Conservation (phyloP, 2,888 invertebrate genomes). For the Agriotes lineatus region DNA sequence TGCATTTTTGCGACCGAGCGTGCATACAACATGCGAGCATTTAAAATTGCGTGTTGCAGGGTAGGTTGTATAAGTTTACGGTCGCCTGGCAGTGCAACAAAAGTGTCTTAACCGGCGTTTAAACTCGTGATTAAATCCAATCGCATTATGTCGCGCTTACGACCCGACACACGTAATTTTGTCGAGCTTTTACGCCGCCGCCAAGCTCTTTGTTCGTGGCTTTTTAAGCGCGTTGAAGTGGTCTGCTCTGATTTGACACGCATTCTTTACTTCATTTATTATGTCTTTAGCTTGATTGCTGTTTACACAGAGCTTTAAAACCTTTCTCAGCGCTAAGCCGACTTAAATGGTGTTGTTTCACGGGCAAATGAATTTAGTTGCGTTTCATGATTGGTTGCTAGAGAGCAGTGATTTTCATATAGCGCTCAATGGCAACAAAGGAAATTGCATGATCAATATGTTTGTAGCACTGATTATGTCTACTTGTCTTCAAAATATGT, state of each 20-base stretch:
- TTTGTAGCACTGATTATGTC: too few relatives aligned
- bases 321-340: conserved; percentile 14
- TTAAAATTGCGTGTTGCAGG: not conserved
- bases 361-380: conserved; percentile 19
- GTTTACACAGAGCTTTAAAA: conserved; percentile 23
- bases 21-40: not conserved
- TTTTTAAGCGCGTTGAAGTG: conserved; percentile 20
- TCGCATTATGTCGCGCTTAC: conserved; percentile 33
- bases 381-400: conserved; percentile 6
- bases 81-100: conserved; percentile 23
- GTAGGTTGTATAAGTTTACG: conserved; percentile 22
- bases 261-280: conserved; percentile 29
- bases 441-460: not conserved
- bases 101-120: conserved; percentile 31
- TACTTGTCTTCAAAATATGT: too few relatives aligned
- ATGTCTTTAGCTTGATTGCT: conserved; percentile 31
- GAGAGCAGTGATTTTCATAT: not conserved
- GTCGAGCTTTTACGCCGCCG: conserved; percentile 30
- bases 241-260: conserved; percentile 16
- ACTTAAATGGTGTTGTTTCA: conserved; percentile 21
- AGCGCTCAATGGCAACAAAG: too few relatives aligned
- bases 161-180: conserved; percentile 40
- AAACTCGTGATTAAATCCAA: conserved; percentile 32
- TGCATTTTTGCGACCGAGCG: not conserved
- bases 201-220: conserved; percentile 40